phyloP scores from a whole-genome alignment of 2,888 invertebrate species.

The Branchipolynoe longqiensis region DNA sequence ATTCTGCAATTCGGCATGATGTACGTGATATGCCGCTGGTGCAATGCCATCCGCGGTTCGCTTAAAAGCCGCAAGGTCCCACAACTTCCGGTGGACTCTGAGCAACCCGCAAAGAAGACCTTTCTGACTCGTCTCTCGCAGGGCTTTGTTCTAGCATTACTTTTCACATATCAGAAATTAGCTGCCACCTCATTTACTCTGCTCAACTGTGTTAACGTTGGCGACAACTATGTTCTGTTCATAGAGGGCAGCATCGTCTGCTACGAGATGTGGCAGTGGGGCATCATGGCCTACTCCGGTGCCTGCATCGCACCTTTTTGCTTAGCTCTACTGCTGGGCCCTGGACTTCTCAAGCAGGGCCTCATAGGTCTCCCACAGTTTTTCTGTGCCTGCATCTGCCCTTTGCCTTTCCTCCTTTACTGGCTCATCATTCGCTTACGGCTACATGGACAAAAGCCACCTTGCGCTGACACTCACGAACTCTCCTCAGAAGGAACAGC shows the following conservation, averaged over 20 bases:
- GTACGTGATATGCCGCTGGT: slow-evolving; percentile 59
- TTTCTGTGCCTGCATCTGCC: slow-evolving; percentile 67
- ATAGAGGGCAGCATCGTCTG: slow-evolving; percentile 67
- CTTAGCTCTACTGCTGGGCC: slow-evolving; percentile 68
- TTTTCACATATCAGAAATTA: slow-evolving; percentile 69
- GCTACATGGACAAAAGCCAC: slow-evolving; percentile 57
- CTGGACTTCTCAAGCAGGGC: slow-evolving; percentile 67
- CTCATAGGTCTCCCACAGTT: slow-evolving; percentile 67
- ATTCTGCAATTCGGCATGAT: slow-evolving; percentile 63
- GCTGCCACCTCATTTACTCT: slow-evolving; percentile 68
- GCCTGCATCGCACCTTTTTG: slow-evolving; percentile 68
- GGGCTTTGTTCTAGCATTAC: slow-evolving; percentile 67
- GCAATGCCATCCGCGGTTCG: slow-evolving; percentile 35
- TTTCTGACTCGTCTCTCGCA: slow-evolving; percentile 66
- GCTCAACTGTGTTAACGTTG: slow-evolving; percentile 69
- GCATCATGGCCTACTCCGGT: slow-evolving; percentile 66
- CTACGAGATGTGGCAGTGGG: slow-evolving; percentile 68
- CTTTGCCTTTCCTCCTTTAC: slow-evolving; percentile 68
- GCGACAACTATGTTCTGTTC: slow-evolving; percentile 64
- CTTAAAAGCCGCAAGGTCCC: background rate
- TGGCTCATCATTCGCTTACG: slow-evolving; percentile 65
- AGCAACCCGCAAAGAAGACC: slow-evolving; percentile 21
- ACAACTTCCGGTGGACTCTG: slow-evolving; percentile 7
- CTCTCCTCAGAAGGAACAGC: slow-evolving; percentile 63
- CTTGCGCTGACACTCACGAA: slow-evolving; percentile 30